Percentiles rank a stretch among this genome's conserved stretches.
These are phyloP conservation scores for Cephus spinipes DNA, from an alignment of 2,888 invertebrate genomes.

Conservation along the genomic window DNA sequence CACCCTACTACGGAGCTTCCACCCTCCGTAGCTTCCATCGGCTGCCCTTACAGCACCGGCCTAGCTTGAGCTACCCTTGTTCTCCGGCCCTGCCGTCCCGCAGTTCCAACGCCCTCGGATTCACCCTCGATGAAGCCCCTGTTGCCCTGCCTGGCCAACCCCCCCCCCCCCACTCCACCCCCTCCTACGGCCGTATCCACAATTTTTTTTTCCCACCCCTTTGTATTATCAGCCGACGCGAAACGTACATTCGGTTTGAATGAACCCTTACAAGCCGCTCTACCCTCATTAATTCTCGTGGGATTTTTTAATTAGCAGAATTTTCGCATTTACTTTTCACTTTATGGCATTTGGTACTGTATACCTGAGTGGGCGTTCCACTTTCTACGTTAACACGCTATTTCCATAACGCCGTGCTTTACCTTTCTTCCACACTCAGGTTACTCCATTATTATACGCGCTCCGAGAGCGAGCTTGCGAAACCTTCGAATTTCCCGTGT, in stretches of 20 bases:
- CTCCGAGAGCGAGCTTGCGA: background rate
- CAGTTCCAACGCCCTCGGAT: background rate
- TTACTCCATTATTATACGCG: background rate
- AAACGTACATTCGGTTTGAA: slow-evolving; percentile 1
- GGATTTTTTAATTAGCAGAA: slow-evolving; percentile 4
- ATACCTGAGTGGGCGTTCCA: background rate
- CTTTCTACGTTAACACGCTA: background rate
- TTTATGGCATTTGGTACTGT: background rate
- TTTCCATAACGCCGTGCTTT: background rate
- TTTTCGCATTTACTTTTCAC: slow-evolving; percentile 1
- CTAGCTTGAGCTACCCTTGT: background rate
- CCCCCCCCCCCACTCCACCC: background rate
- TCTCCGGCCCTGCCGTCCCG: background rate
- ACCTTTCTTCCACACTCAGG: background rate
- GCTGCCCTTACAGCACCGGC: slow-evolving; percentile 7
- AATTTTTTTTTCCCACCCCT: background rate
- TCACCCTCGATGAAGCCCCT: background rate
- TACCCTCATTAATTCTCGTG: slow-evolving; percentile 4
- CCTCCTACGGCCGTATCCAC: background rate
- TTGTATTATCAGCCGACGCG: slow-evolving; percentile 5
- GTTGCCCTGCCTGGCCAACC: background rate
- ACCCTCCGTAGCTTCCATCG: slow-evolving; percentile 10
- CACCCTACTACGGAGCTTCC: slow-evolving; percentile 28
- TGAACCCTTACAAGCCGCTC: background rate
- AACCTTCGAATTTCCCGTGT: background rate